Evolutionary conservation across 2,797 vertebrate species (phyloP), one percentile per base, ranked within the genome.

Genomic region (Lutjanus argentimaculatus): DNA sequence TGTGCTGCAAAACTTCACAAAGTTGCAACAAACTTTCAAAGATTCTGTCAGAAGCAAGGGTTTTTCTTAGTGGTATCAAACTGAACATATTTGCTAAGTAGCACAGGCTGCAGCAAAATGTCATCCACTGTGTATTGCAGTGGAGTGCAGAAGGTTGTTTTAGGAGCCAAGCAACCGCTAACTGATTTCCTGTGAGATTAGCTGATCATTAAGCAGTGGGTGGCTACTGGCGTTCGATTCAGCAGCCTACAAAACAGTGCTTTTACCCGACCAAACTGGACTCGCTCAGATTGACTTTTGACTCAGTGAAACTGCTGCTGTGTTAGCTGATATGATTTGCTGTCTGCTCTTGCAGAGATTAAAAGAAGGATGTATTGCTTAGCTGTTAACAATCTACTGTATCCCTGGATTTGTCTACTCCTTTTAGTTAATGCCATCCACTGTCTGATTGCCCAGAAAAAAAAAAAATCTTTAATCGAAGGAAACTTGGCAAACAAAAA

Each of bases 161-260:
- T n/a, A 63, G 22, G 9, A 67, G 70, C 49, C 19, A 65, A 66
- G 61, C 51, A 72, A 77, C 56, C 4, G 7, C 56, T 74, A 59
- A 64, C 67, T 73, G 75, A 85, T 90, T 84, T 83, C 55, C 82
- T 75, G 48, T 40, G 72, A 89, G 83, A 80, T 87, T 73, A 76
- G 63, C 48, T 68, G 61, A 68, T 87, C 72, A 72, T 92, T 88
- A 84, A 85, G 69, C 76, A 68, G 68, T 74, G 72, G 75, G 68
- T 52, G 74, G 75, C 69, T 79, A 59, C n/a, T 61, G 68, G 71
- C 45, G 55, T 80, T 80, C 8, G 1, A 82, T 86, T 68, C 65
- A 80, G 69, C 67, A 40, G 62, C 48, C 66, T 70, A n/a, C 42
- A 79, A 42, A 79, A 59, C 58, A 8, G 21, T 17, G 71, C 49